Base-by-base conservation (phyloP, 2,888 invertebrate species). In the Chymomyza procnemis region DNA sequence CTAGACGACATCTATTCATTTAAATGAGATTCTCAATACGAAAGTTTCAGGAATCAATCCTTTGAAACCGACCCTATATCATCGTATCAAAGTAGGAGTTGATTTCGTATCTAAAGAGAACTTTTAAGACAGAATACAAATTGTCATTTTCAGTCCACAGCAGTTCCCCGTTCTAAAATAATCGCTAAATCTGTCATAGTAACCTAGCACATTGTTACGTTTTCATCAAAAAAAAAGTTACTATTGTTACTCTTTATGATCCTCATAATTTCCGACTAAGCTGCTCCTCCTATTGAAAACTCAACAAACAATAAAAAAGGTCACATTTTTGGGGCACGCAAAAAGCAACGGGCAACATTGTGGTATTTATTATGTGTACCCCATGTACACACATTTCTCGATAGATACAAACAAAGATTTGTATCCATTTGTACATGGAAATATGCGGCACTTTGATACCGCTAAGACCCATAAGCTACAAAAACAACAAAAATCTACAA, bases 401-500 rank as follows among this genome's bases (percentile, higher is more conserved):
- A 8, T 41, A 47, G 47, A 47, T 47, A 47, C 14, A 47, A 47
- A 16, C 16, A 47, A 47, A n/a, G 16, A 16, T 47, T 47, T 16
- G 47, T 16, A 47, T 6, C 47, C n/a, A 19, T 18, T 50, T 19
- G 50, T 50, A 18, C 50, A 19, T 16, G 14, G 50, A 16, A 50
- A 50, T 14, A 64, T 60, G 75, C 75, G 75, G 75, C 75, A 69
- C 69, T 78, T 74, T 76, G 75, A 75, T 71, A 71, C 67, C 66
- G 22, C 61, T 61, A 73, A 71, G 80, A 71, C 68, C 66, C 26
- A 60, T 61, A 73, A 71, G 80, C 85, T 64, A 14, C 21, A 18
- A 18, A 50, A 46, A 68, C 71, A 46, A n/a, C n/a, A n/a, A n/a
- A 80, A 83, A 74, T 83, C 86, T 73, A 80, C 74, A 76, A 68